A percentile compares a stretch with the other conserved stretches of the same genome.
Evolutionary conservation across 2,888 invertebrate species (phyloP).

Genomic region (Thelaira solivaga): DNA sequence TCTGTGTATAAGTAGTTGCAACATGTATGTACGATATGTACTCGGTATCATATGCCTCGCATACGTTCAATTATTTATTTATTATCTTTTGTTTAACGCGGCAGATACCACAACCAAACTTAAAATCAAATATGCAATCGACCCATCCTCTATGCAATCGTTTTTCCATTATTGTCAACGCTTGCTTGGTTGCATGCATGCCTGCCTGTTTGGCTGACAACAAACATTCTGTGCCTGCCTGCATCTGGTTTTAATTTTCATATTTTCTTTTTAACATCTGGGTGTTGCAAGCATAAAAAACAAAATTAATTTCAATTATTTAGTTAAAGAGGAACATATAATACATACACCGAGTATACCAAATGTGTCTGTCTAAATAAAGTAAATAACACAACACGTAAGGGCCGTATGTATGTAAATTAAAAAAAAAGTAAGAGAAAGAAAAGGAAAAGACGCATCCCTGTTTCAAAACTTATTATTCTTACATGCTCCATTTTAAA

Average conservation of each 20-base stretch:
- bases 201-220: background rate
- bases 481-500: too few relatives aligned
- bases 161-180: slow-evolving; percentile 36
- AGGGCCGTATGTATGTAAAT: too few relatives aligned
- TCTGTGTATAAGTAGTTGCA: background rate
- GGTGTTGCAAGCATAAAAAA: slow-evolving; percentile 11
- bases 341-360: background rate
- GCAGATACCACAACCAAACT: background rate
- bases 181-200: background rate
- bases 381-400: too few relatives aligned
- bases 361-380: too few relatives aligned
- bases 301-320: slow-evolving; percentile 39
- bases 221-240: slow-evolving; percentile 24
- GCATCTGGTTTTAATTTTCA: slow-evolving; percentile 54
- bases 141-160: background rate
- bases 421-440: too few relatives aligned
- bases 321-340: background rate
- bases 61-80: slow-evolving; percentile 55
- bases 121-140: background rate
- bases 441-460: too few relatives aligned
- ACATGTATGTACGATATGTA: too few relatives aligned
- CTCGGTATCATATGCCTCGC: slow-evolving; percentile 4
- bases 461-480: too few relatives aligned
- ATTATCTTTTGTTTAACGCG: slow-evolving; percentile 33
- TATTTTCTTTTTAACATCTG: slow-evolving; percentile 40